Evolutionary conservation across 2,113 vertebrate species (phyloP), one percentile per base, ranked within the genome.

Genomic region (Mungos mungo): DNA sequence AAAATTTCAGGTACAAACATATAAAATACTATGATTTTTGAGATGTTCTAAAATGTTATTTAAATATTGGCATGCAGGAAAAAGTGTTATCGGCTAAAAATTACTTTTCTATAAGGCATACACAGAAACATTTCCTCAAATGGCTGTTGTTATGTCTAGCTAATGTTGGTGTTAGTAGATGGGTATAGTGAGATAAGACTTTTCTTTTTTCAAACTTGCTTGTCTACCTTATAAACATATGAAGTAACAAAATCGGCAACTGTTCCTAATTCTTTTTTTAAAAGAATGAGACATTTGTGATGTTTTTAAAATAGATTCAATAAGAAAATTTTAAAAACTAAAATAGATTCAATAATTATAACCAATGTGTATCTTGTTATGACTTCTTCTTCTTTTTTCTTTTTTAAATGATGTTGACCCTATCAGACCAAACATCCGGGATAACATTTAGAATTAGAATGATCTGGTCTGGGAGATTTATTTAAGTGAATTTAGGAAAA

Each of bases 401-500:
- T 50, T 50, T 87, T 50, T 54, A 54, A 54, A 80, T 50, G 84
- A 66, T 29, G 7, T 69, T 90, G 33, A 15, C 12, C 19, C 25
- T 33, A 80, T 57, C 21, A 31, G 2, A 77, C 5, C 7, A 57
- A 31, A 85, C 60, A 82, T 63, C 60, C 86, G 16, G 25, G 54
- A 71, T 76, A 84, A 83, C 69, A 86, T 85, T 85, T 90, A 38
- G 9, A 87, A 80, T 7, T 87, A 33, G 45, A 90, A 88, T 60
- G 33, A 88, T 88, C 45, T 88, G 5, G 4, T 89, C 83, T 27
- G 77, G 88, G 82, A 83, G 23, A 74, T 95, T 71, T 71, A 71
- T 50, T 85, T 63, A 85, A 71, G 21, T 77, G 13, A 45, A 93
- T 92, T 92, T 90, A 88, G n/a, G 74, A 66, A 93, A 89, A 85